phyloP scores from a whole-genome alignment of 1,140 invertebrate species.

The Archivesica marissinica region DNA sequence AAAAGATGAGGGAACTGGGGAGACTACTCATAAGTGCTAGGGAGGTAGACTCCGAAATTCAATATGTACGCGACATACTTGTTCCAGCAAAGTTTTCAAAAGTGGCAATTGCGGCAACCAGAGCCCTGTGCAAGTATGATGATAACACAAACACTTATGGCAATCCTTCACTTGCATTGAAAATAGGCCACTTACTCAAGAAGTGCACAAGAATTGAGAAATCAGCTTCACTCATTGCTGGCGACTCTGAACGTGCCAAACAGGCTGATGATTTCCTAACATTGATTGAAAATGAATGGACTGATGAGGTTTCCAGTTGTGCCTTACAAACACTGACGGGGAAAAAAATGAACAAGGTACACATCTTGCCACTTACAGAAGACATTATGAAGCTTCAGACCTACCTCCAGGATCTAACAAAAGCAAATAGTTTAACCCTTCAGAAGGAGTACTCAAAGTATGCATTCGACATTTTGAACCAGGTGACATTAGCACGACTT shows the following conservation, averaged over 20 bases:
- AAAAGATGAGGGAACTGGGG: conserved; percentile 65
- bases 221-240: conserved; percentile 38
- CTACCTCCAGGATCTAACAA: conserved; percentile 47
- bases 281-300: conserved; percentile 58
- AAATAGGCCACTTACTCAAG: conserved; percentile 64
- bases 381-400: conserved; percentile 58
- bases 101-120: conserved; percentile 36
- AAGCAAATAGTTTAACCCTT: conserved; percentile 7
- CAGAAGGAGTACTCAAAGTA: conserved; percentile 24
- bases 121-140: conserved; percentile 54
- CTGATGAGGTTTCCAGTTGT: conserved; percentile 53
- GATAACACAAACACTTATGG: conserved; percentile 52
- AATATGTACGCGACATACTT: conserved; percentile 41
- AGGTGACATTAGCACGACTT: conserved; percentile 53
- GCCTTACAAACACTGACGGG: conserved; percentile 52
- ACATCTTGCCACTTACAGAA: conserved; percentile 60
- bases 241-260: conserved; percentile 8
- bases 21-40: conserved; percentile 59
- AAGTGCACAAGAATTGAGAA: conserved; percentile 65
- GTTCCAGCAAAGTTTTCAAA: conserved; percentile 50
- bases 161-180: conserved; percentile 65
- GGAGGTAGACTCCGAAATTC: conserved; percentile 52
- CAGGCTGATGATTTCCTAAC: conserved; percentile 56
- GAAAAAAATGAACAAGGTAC: conserved; percentile 60
- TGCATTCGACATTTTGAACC: conserved; percentile 31